Percentiles rank a stretch among this genome's conserved stretches.
Conservation (phyloP, 2,797 vertebrate genomes). For the Urophycis tenuis region DNA sequence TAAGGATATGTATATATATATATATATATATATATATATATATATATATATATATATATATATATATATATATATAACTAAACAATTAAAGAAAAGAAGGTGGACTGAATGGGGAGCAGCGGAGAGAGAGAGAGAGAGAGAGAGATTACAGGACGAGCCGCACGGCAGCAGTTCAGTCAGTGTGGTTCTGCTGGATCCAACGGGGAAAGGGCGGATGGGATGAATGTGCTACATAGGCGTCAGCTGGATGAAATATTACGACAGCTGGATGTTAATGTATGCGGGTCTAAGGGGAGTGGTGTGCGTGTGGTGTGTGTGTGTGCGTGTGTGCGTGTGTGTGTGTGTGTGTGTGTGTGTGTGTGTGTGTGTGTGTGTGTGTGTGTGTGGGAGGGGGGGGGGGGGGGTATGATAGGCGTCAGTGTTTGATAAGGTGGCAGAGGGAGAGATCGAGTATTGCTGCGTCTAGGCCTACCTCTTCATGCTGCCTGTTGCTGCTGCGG, state of each 20-base stretch:
- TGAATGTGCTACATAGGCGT: conserved; percentile 60
- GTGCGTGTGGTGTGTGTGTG: too few species aligned
- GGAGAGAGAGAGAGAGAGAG: conserved; percentile 32
- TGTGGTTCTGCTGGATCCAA: neutral
- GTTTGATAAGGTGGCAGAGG: neutral
- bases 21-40: too few species aligned
- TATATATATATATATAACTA: too few species aligned
- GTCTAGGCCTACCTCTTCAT: neutral
- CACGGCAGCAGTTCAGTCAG: neutral
- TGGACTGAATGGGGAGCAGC: conserved; percentile 41
- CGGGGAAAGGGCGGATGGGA: conserved; percentile 24
- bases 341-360: too few species aligned
- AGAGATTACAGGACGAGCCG: conserved; percentile 18
- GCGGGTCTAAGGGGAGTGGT: conserved; percentile 26
- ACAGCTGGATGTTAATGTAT: conserved; percentile 1
- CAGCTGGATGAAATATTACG: neutral
- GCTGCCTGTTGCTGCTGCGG: neutral
- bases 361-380: too few species aligned
- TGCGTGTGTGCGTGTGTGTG: too few species aligned
- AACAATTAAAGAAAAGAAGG: neutral
- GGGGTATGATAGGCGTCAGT: neutral
- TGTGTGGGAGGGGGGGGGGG: too few species aligned
- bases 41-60: too few species aligned
- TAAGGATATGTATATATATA: neutral
- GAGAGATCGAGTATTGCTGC: neutral